Evolutionary conservation across 2,888 invertebrate genomes (phyloP), one percentile per base, ranked within the genome.

Genomic region (Ornithoptera priamus): DNA sequence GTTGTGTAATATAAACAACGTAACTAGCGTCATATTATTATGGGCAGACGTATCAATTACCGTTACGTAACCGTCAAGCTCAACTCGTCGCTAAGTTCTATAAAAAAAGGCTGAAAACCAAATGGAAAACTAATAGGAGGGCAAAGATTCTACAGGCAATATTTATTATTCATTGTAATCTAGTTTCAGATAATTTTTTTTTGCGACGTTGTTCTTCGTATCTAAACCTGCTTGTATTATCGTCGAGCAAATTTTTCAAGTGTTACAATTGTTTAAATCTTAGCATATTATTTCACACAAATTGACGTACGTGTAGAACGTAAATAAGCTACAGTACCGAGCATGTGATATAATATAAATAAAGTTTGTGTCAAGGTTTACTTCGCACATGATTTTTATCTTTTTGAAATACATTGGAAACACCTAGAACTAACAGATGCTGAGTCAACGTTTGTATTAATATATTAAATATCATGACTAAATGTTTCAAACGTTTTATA

Each of bases 281-380:
- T 62, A 56, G 12, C 62, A 46, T 62, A 62, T 42, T 57, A 62
- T n/a, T 62, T 61, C 15, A 50, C 42, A 57, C 60, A 42, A 42
- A 64, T 42, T 56, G 39, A 56, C 53, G 50, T 50, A 50, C 15
- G 18, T 5, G 50, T 67, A 66, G 69, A 67, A 69, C 72, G 69
- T 65, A 69, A 66, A 65, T 58, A 53, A 63, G 39, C 63, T 69
- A 63, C 18, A 64, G 62, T 30, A 65, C 61, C 63, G 65, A 39
- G 58, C 73, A 72, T 73, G 72, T 72, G 69, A 69, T 70, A 62
- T 67, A 56, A 63, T 60, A 61, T 65, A 68, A 71, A 67, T 62
- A 71, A 66, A 60, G 67, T 50, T 50, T 42, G 66, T 70, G 63
- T 70, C 67, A 70, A 70, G 70, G 70, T 57, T 70, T 60, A 60